Evolutionary conservation across 37 sponge, comb jelly and placozoan genomes (phyloP).

Genomic region (Chondrilla cf. caribensis): DNA sequence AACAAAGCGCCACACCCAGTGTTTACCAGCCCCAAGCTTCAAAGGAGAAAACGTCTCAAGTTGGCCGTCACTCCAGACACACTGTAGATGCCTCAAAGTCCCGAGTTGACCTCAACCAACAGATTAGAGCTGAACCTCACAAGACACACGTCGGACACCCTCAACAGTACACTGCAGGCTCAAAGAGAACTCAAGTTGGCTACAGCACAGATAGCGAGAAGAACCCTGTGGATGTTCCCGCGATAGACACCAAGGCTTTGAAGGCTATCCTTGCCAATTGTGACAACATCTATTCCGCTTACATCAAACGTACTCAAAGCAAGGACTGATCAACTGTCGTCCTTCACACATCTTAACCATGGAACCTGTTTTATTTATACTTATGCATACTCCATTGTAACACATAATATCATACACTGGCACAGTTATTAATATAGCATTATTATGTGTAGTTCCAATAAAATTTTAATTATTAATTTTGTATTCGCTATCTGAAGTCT

Average conservation of each 20-base stretch:
- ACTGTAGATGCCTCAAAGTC: no score
- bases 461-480: conserved; percentile 2
- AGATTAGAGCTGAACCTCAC: no score
- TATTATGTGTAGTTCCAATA: not conserved
- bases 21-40: no score
- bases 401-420: no score
- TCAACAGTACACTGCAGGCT: not conserved
- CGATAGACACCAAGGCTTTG: conserved; percentile 11
- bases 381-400: no score
- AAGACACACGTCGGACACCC: no score
- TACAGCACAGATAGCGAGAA: not conserved
- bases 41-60: no score
- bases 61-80: no score
- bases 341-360: not conserved
- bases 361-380: no score
- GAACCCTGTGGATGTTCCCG: not conserved
- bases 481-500: conserved; percentile 77
- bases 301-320: conserved; percentile 17
- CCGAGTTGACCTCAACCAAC: no score
- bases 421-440: no score
- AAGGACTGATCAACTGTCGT: not conserved
- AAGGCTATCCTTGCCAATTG: not conserved
- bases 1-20: no score
- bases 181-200: not conserved
- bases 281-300: conserved; percentile 22